phyloP scores from a whole-genome alignment of 2,113 vertebrate genomes.

The Pandion haliaetus region DNA sequence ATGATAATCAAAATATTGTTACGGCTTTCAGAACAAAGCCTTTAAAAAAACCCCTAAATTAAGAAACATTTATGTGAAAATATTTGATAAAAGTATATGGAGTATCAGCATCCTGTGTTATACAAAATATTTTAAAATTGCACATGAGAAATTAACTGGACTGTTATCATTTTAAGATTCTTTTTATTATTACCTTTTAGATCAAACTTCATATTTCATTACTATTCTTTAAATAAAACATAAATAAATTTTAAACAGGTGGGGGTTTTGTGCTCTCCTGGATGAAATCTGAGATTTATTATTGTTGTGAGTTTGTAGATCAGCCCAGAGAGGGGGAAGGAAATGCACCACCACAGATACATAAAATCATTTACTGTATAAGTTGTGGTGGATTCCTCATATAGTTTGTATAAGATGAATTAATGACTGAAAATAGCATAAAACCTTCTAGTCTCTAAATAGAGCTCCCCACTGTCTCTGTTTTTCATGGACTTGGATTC shows the following conservation, averaged over 20 bases:
- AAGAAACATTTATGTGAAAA: not conserved
- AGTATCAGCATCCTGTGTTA: not conserved
- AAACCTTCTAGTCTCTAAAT: not conserved
- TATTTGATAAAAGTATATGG: not conserved
- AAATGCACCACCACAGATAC: not conserved
- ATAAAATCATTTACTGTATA: fast-evolving
- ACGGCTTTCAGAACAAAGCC: not conserved
- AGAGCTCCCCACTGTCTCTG: not conserved
- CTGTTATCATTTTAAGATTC: too few species aligned
- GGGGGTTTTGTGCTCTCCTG: not conserved
- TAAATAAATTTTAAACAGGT: not conserved
- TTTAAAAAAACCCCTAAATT: not conserved
- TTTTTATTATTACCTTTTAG: not conserved
- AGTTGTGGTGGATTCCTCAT: not conserved
- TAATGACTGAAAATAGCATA: not conserved
- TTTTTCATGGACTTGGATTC: not conserved
- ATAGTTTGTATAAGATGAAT: not conserved
- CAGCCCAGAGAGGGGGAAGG: too few species aligned
- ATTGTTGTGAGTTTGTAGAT: too few species aligned
- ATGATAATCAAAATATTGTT: not conserved
- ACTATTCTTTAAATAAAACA: not conserved
- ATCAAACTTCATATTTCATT: not conserved
- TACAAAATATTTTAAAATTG: not conserved
- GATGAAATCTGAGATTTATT: not conserved
- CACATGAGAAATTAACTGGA: not conserved